Percentiles rank a stretch among this genome's conserved stretches.
These are phyloP conservation scores for Peucedramus taeniatus DNA, from an alignment of 2,113 vertebrate species.

Conservation along the genomic window DNA sequence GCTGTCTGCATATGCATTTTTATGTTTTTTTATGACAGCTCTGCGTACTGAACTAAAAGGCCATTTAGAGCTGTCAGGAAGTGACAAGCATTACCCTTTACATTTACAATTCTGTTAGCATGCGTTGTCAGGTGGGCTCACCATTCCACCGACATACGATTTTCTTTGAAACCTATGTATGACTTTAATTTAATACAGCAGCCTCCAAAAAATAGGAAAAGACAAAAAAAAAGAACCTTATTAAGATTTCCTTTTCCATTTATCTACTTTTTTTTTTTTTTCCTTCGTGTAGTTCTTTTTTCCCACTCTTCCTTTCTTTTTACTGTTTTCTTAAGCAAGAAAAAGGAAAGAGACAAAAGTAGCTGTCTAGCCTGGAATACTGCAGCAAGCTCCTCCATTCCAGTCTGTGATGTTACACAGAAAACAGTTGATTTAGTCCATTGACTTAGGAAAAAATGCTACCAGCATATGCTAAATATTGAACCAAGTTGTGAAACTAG, in stretches of 20 bases:
- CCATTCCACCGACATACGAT: conserved; percentile 79
- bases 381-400: conserved; percentile 4
- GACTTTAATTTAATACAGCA: conserved; percentile 98
- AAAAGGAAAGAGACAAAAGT: conserved; percentile 14
- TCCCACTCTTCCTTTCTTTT: background rate
- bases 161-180: conserved; percentile 84
- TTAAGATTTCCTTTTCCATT: conserved; percentile 76
- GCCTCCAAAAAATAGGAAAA: conserved; percentile 76
- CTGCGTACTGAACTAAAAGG: conserved; percentile 90
- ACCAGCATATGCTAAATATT: conserved; percentile 44
- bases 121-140: conserved; percentile 85
- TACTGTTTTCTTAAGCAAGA: conserved; percentile 21
- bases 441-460: conserved; percentile 44
- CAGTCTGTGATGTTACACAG: conserved; percentile 38
- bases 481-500: background rate
- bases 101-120: conserved; percentile 94
- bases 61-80: conserved; percentile 97
- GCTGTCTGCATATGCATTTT: conserved; percentile 87
- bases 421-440: conserved; percentile 60
- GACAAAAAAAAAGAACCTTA: conserved; percentile 72
- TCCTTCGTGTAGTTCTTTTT: conserved; percentile 49
- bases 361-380: conserved; percentile 31
- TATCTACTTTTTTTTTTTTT: conserved; percentile 33
- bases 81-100: conserved; percentile 95
- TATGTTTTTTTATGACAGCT: conserved; percentile 88